These are phyloP conservation scores for Epsilonema sp. DNA, from an alignment of 2,888 invertebrate genomes.

Conservation along the genomic window DNA sequence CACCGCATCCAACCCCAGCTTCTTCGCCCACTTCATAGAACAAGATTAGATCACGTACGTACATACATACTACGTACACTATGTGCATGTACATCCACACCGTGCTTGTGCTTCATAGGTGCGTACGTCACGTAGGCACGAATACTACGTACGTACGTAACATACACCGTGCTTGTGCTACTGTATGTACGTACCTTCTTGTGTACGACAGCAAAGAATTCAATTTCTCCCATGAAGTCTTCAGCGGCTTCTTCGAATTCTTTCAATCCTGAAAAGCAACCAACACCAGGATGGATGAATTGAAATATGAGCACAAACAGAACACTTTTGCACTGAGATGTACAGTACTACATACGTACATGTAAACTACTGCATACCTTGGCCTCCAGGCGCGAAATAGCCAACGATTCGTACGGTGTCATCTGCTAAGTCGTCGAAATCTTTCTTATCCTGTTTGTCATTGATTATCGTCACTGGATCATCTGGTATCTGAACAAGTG, in stretches of 20 bases:
- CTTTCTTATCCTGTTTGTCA: conserved; percentile 26
- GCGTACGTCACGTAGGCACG: no score
- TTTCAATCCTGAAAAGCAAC: conserved; percentile 22
- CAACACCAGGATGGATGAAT: no score
- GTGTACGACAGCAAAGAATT: conserved; percentile 28
- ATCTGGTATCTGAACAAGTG: conserved; percentile 22
- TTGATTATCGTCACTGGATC: conserved; percentile 29
- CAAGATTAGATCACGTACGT: no score
- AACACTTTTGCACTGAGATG: no score
- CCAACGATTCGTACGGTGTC: conserved; percentile 24
- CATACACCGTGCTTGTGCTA: no score
- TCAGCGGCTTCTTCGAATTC: conserved; percentile 29
- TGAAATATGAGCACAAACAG: neutral
- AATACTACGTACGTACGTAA: no score
- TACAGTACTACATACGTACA: neutral
- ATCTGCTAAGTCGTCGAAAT: conserved; percentile 26
- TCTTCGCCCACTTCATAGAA: conserved; percentile 27
- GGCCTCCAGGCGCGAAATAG: conserved; percentile 28
- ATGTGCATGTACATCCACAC: no score
- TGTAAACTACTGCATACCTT: no score
- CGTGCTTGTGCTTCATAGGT: no score
- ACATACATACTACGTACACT: no score
- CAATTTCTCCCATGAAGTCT: conserved; percentile 29
- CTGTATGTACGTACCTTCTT: neutral
- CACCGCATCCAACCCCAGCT: conserved; percentile 23